Percentiles rank a stretch among this genome's conserved stretches.
Conservation (phyloP, 92 coral and sea anemone species). For the Porites lobata region DNA sequence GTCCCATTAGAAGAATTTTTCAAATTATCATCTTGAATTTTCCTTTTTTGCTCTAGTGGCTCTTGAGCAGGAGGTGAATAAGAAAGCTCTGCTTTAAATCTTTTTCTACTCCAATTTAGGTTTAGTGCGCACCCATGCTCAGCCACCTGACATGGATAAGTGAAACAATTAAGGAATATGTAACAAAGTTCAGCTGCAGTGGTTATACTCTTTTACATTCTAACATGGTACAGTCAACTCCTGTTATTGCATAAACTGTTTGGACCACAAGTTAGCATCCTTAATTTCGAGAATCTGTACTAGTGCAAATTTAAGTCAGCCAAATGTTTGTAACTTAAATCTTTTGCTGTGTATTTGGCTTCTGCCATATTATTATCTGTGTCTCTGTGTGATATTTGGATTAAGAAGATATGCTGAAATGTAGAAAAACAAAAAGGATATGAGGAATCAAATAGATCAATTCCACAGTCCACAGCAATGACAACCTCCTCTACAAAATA, state of each 20-base stretch:
- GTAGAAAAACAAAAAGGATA: conserved; percentile 38
- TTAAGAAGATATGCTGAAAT: too few relatives aligned
- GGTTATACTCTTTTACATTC: too few relatives aligned
- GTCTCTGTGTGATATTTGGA: too few relatives aligned
- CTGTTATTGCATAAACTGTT: too few relatives aligned
- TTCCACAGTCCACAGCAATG: conserved; percentile 91
- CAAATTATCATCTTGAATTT: neutral
- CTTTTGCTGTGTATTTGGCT: too few relatives aligned
- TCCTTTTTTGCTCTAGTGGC: neutral
- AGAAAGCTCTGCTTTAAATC: conserved; percentile 69
- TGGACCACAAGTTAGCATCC: too few relatives aligned
- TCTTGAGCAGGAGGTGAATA: conserved; percentile 22
- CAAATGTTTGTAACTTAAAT: too few relatives aligned
- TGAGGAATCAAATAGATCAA: conserved; percentile 95
- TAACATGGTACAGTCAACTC: too few relatives aligned
- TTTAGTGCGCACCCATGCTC: conserved; percentile 90
- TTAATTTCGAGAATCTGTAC: too few relatives aligned
- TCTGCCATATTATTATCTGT: too few relatives aligned
- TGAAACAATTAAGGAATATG: conserved; percentile 32
- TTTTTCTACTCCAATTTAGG: conserved; percentile 74
- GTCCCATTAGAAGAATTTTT: neutral
- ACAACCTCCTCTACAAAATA: conserved; percentile 81
- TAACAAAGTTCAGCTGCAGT: neutral
- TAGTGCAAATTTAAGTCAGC: too few relatives aligned
- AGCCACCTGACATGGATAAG: conserved; percentile 86